These are phyloP conservation scores for Choloepus hoffmanni DNA, from an alignment of 2,113 vertebrate genomes.

Conservation along the genomic window DNA sequence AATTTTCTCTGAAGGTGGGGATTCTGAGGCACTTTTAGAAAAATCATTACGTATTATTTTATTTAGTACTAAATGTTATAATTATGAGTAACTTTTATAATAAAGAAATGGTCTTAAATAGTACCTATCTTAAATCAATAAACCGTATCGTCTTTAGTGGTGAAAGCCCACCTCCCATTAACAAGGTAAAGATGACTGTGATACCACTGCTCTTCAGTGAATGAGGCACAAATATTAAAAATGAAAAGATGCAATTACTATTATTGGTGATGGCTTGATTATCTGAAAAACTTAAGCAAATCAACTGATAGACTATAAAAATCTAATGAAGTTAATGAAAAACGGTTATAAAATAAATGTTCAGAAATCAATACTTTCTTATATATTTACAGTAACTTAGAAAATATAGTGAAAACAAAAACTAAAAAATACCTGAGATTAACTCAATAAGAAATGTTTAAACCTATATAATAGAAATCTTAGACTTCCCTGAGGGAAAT, in stretches of 20 bases:
- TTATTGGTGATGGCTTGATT: background rate
- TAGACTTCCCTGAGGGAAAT: background rate
- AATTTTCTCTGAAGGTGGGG: background rate
- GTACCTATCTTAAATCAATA: background rate
- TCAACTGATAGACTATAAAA: background rate
- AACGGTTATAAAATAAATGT: background rate
- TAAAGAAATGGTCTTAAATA: background rate
- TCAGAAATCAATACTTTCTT: conserved; percentile 19
- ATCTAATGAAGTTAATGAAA: background rate
- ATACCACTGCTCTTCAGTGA: background rate
- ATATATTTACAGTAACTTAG: background rate
- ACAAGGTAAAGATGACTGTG: background rate
- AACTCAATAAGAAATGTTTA: background rate
- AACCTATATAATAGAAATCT: background rate
- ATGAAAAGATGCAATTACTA: background rate
- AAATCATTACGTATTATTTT: background rate
- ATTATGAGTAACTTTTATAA: background rate
- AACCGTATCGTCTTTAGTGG: background rate
- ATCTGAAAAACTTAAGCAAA: background rate
- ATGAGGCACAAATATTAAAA: background rate
- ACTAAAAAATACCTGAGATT: background rate
- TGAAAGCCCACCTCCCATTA: background rate
- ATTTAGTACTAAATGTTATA: background rate
- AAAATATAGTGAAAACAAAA: background rate
- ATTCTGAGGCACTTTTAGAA: background rate